These are phyloP conservation scores for Gnatocerus cornutus DNA, from an alignment of 2,888 invertebrate genomes.

Conservation along the genomic window DNA sequence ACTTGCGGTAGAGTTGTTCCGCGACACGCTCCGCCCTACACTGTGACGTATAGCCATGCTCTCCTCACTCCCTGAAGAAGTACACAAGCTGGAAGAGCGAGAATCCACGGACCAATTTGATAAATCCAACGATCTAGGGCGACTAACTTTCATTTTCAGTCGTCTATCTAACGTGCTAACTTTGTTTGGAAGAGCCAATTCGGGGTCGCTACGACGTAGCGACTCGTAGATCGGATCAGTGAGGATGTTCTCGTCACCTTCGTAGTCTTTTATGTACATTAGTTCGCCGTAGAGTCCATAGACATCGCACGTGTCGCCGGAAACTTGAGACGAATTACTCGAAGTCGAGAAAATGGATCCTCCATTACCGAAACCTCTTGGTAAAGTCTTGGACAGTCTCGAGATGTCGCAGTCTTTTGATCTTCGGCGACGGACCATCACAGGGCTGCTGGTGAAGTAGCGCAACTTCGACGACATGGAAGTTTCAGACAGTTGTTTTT, in stretches of 20 bases:
- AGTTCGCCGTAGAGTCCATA: slow-evolving; percentile 92
- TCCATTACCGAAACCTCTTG: slow-evolving; percentile 79
- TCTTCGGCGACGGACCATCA: slow-evolving; percentile 75
- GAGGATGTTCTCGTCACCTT: slow-evolving; percentile 82
- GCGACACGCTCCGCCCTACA: slow-evolving; percentile 78
- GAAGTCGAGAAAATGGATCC: slow-evolving; percentile 72
- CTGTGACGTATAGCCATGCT: slow-evolving; percentile 80
- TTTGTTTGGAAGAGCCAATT: slow-evolving; percentile 86
- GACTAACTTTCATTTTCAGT: slow-evolving; percentile 85
- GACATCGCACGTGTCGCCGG: slow-evolving; percentile 84
- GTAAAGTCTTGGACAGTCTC: slow-evolving; percentile 85
- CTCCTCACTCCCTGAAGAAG: slow-evolving; percentile 91
- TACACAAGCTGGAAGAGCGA: slow-evolving; percentile 85
- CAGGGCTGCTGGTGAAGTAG: slow-evolving; percentile 78
- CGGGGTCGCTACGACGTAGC: slow-evolving; percentile 86
- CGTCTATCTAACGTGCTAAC: slow-evolving; percentile 88
- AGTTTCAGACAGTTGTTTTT: slow-evolving; percentile 79
- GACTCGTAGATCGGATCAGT: slow-evolving; percentile 85
- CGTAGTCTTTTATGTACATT: slow-evolving; percentile 91
- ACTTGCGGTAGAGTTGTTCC: slow-evolving; percentile 85
- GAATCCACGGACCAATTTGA: slow-evolving; percentile 94
- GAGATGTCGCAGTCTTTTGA: slow-evolving; percentile 76
- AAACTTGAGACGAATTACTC: slow-evolving; percentile 74
- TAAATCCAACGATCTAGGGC: slow-evolving; percentile 86
- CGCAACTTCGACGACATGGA: slow-evolving; percentile 75